Conservation (phyloP, 2,797 vertebrate species). For the Kryptolebias ocellatus region DNA sequence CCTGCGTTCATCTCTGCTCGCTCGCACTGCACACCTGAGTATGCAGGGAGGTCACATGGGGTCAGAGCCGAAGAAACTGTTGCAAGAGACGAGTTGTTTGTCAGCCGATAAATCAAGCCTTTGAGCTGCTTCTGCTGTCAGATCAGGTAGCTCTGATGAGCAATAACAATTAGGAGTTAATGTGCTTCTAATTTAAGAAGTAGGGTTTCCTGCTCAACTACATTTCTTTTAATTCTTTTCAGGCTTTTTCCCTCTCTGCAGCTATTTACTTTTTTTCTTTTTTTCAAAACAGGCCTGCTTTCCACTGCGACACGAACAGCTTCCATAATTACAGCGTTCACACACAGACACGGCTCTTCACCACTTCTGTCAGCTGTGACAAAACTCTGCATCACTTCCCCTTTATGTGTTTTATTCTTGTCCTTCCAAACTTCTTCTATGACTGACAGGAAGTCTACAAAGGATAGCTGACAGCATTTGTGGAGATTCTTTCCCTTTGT, state of each 20-base stretch:
- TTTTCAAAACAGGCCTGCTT: conserved; percentile 40
- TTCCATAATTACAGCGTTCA: neutral
- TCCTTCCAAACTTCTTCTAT: neutral
- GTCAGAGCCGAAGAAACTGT: conserved; percentile 13
- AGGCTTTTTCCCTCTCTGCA: conserved; percentile 21
- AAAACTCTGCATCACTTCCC: neutral
- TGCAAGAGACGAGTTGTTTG: too few species aligned
- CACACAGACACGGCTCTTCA: neutral
- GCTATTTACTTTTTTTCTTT: conserved; percentile 2
- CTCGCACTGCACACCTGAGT: conserved; percentile 36
- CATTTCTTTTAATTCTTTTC: conserved; percentile 38
- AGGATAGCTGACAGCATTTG: conserved; percentile 14
- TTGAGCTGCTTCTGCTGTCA: conserved; percentile 17
- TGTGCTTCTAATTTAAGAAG: conserved; percentile 4
- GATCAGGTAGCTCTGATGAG: conserved; percentile 17
- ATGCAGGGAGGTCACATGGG: conserved; percentile 17
- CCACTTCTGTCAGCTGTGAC: neutral
- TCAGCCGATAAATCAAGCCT: neutral
- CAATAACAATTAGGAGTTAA: conserved; percentile 20
- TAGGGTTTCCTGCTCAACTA: conserved; percentile 12
- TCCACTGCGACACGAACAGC: neutral
- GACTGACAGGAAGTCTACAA: conserved; percentile 31
- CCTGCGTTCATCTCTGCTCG: conserved; percentile 36
- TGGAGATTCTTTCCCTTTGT: conserved; percentile 26
- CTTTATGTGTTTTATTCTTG: neutral